phyloP scores from a whole-genome alignment of 2,888 invertebrate species.

The Coecobrya sp. region DNA sequence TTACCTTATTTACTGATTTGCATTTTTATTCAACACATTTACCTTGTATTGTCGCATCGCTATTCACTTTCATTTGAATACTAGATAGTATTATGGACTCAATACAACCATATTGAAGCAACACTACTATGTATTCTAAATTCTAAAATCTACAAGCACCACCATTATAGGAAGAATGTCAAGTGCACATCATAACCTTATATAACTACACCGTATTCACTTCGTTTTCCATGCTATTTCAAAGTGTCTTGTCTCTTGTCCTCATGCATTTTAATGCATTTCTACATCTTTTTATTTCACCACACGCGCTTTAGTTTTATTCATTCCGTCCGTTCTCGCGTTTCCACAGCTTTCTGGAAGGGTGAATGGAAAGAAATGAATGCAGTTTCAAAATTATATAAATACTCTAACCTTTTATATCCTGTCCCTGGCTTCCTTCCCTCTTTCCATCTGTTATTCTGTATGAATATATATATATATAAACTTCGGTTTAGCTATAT shows the following conservation, averaged over 20 bases:
- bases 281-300: constrained; percentile 15
- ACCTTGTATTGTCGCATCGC: not conserved
- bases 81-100: not conserved
- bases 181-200: no score
- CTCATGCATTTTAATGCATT: constrained; percentile 62
- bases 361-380: not conserved
- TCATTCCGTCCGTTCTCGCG: not conserved
- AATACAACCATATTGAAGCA: not conserved
- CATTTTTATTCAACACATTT: constrained; percentile 13
- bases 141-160: not conserved
- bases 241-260: not conserved
- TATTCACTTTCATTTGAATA: not conserved
- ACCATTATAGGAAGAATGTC: not conserved
- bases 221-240: not conserved
- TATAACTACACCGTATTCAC: constrained; percentile 17
- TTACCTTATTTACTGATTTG: constrained; percentile 23
- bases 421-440: not conserved
- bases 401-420: constrained; percentile 4
- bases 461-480: not conserved
- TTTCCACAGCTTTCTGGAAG: not conserved
- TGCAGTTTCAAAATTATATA: constrained; percentile 22
- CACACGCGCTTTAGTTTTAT: not conserved
- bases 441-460: not conserved
- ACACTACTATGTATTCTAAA: no score
- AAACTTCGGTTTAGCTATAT: no score